Evolutionary conservation across 2,113 vertebrate species (phyloP).

Genomic region (Calypte anna): DNA sequence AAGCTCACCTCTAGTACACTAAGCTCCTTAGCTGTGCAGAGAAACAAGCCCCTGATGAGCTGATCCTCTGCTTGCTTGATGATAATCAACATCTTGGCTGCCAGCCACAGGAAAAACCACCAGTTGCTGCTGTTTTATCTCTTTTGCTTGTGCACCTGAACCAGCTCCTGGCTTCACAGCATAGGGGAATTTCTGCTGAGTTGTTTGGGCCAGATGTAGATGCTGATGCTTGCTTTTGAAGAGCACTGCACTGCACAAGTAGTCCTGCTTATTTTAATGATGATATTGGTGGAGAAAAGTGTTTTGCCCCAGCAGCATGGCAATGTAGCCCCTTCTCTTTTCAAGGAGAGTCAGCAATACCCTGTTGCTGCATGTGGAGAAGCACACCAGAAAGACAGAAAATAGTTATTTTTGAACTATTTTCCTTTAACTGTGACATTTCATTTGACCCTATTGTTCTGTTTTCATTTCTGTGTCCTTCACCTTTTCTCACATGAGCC

Average conservation of each 20-base stretch:
- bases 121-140: neutral
- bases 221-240: neutral
- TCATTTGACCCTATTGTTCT: neutral
- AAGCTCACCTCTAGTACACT: neutral
- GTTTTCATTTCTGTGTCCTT: neutral
- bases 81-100: neutral
- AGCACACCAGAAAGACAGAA: neutral
- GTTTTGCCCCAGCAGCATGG: neutral
- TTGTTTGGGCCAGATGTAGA: neutral
- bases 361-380: neutral
- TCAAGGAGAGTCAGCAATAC: neutral
- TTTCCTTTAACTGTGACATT: neutral
- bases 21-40: conserved; percentile 37
- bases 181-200: rapidly evolving
- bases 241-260: neutral
- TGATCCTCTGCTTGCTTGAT: neutral
- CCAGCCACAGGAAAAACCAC: neutral
- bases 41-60: conserved; percentile 5
- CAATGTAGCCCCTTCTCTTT: neutral
- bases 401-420: neutral
- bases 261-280: neutral
- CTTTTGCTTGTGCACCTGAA: rapidly evolving
- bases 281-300: neutral
- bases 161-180: rapidly evolving
- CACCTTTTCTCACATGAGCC: neutral